Evolutionary conservation across 2,797 vertebrate genomes (phyloP).

Genomic region (Chrosomus eos): DNA sequence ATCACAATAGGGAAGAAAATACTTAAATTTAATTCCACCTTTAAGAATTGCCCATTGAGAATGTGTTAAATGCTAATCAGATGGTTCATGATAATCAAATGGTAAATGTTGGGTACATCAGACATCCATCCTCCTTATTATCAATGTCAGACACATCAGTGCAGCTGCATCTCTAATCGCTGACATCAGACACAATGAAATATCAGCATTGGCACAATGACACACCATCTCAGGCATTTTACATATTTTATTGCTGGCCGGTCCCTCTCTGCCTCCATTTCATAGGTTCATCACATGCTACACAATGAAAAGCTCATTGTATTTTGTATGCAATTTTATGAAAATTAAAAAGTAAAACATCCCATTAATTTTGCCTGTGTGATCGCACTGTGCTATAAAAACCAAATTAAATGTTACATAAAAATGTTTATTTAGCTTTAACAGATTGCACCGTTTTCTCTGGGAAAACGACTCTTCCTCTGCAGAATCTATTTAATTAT

Average conservation of each 20-base stretch:
- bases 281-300: not conserved
- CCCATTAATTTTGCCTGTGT: not conserved
- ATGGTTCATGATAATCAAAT: not conserved
- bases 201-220: constrained; percentile 29
- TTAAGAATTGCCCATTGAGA: no score
- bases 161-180: constrained; percentile 49
- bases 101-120: not conserved
- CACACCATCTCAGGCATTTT: not conserved
- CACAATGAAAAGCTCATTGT: not conserved
- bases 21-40: no score
- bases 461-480: constrained; percentile 40
- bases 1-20: no score
- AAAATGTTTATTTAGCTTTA: not conserved
- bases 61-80: no score
- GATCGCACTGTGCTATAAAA: not conserved
- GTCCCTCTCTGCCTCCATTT: not conserved
- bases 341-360: not conserved
- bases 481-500: constrained; percentile 50
- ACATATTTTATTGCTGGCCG: constrained; percentile 3
- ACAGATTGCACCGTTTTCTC: not conserved
- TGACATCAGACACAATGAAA: constrained; percentile 24
- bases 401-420: not conserved
- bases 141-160: constrained; percentile 40
- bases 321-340: not conserved
- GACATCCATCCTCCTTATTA: constrained; percentile 43